Evolutionary conservation across 1,140 invertebrate species (phyloP).

Genomic region (Lasioglossum albipes): DNA sequence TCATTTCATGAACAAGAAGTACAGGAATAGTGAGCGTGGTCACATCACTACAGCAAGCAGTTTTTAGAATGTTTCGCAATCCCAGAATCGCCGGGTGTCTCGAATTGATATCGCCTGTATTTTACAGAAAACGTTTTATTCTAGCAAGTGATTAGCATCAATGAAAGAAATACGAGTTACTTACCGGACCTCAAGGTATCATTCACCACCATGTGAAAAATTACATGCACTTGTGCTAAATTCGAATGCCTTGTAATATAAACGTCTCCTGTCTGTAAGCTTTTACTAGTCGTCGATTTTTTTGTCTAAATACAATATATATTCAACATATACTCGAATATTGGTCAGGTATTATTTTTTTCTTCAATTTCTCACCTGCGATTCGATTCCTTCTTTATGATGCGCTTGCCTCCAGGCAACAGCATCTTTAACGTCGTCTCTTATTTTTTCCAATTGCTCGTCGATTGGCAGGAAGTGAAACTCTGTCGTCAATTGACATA

Average conservation of each 20-base stretch:
- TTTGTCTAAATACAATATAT: conserved; percentile 63
- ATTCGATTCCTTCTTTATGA: conserved; percentile 73
- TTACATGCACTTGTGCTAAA: conserved; percentile 94
- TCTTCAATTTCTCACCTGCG: conserved; percentile 65
- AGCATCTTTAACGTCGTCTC: conserved; percentile 81
- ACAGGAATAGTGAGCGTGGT: conserved; percentile 96
- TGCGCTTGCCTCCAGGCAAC: conserved; percentile 79
- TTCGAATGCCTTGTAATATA: conserved; percentile 98
- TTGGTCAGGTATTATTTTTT: not conserved
- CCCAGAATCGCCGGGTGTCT: conserved; percentile 97
- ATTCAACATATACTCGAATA: not conserved
- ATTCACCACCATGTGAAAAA: conserved; percentile 96
- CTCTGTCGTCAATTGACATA: conserved; percentile 87
- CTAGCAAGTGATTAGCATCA: not conserved
- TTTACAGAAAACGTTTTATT: conserved; percentile 34
- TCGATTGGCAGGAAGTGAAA: conserved; percentile 95
- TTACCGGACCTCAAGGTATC: conserved; percentile 84
- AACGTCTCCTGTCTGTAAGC: conserved; percentile 92
- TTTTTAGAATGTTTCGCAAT: conserved; percentile 96
- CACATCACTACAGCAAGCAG: conserved; percentile 95
- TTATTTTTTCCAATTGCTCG: conserved; percentile 89
- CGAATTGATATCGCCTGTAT: conserved; percentile 93
- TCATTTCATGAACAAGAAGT: conserved; percentile 94
- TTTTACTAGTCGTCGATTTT: conserved; percentile 78
- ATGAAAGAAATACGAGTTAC: not conserved